Base-by-base conservation (phyloP, 2,888 invertebrate genomes). In the Cordilura impudica region DNA sequence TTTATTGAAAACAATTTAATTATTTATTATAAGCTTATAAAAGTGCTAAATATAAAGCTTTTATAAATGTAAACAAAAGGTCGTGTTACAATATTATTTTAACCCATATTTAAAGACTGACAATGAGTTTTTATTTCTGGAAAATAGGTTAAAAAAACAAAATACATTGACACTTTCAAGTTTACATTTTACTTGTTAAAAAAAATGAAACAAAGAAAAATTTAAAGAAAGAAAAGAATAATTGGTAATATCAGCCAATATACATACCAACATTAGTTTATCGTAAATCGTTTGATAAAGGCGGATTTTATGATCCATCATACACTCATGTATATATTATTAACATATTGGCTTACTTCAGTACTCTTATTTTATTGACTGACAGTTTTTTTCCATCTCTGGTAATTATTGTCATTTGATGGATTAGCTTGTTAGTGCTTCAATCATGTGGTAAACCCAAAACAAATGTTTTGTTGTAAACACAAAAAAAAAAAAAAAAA, bases 381-480 rank as follows among this genome's bases (percentile, higher is more conserved):
- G 47, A 12, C 26, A 8, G 3, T 19, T 53, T 16, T 53, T 47
- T 29, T 29, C 18, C 31, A 49, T 10, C 67, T 49, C 19, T 49
- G 39, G 63, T 51, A 70, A 51, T 63, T 76, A 70, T 65, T 63
- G 69, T 14, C 10, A 43, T 70, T 76, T 76, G 69, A 76, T 76
- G 69, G 75, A 76, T 76, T 70, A 58, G 69, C 63, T 58, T 70
- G 69, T 69, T 69, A 60, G 43, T 43, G 58, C 66, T 58, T 51
- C 29, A 5, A 53, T 6, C 16, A 7, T 53, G 53, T 73, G 73
- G 63, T 43, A 54, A 39, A 19, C 54, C 49, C 43, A 66, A 45
- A 67, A 23, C 31, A 71, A 69, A 69, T 69, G 16, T 29, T 73
- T 26, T 35, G 5, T 29, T 21, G 47, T 39, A 23, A 35, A 6